phyloP scores from a whole-genome alignment of 2,888 invertebrate genomes.

The Heliconius aoede region DNA sequence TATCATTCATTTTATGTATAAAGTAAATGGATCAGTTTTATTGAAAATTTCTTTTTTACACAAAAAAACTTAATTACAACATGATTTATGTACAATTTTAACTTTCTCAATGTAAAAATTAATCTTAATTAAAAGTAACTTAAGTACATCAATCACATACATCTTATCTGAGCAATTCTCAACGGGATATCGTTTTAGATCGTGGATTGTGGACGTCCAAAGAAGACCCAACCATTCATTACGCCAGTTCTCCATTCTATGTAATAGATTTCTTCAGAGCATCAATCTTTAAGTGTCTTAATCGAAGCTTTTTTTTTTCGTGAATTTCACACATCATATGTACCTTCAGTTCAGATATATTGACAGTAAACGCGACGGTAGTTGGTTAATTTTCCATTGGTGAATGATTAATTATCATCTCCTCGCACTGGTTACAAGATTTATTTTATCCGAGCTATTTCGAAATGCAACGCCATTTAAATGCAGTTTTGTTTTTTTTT shows the following conservation, averaged over 20 bases:
- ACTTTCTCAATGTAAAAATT: not conserved
- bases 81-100: not conserved
- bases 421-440: too few species aligned
- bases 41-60: too few species aligned
- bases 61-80: too few species aligned
- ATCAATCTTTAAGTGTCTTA: constrained; percentile 37
- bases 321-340: not conserved
- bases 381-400: too few species aligned
- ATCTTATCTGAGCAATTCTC: constrained; percentile 34
- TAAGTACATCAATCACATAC: constrained; percentile 38
- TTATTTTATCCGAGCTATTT: too few species aligned
- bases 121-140: constrained; percentile 38
- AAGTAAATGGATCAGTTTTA: too few species aligned
- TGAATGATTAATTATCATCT: too few species aligned
- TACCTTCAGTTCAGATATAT: too few species aligned
- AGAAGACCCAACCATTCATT: constrained; percentile 43
- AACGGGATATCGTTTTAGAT: constrained; percentile 38
- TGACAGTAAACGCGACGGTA: too few species aligned
- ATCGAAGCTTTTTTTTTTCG: constrained; percentile 20
- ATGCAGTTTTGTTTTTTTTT: too few species aligned
- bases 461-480: too few species aligned
- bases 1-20: too few species aligned
- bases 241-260: constrained; percentile 39
- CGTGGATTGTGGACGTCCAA: constrained; percentile 36
- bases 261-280: constrained; percentile 40